Conservation (phyloP, 2,888 invertebrate species). For the Protonemura montana region DNA sequence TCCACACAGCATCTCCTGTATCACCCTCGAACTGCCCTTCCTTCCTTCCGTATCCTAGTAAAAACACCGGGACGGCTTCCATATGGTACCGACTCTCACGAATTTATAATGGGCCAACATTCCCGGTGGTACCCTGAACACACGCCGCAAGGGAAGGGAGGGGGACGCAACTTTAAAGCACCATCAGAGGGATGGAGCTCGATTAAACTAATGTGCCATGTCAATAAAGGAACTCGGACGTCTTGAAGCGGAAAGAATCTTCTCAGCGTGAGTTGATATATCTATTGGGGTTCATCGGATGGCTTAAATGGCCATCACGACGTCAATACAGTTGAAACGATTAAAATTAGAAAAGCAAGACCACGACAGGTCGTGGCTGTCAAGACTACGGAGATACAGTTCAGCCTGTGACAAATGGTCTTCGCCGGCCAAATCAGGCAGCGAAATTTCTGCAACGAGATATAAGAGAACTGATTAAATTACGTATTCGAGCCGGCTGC, state of each 20-base stretch:
- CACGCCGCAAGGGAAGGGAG: background rate
- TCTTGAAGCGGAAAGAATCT: background rate
- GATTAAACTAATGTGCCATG: background rate
- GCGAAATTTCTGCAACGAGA: background rate
- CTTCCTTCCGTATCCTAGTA: conserved; percentile 1
- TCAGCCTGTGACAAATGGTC: background rate
- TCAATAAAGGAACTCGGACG: background rate
- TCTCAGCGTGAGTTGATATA: background rate
- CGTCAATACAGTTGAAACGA: background rate
- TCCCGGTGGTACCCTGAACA: background rate
- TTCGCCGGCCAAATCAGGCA: background rate
- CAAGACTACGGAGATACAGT: background rate
- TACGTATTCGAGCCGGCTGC: conserved; percentile 7
- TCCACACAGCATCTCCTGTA: background rate
- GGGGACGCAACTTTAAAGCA: background rate
- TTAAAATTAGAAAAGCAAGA: conserved; percentile 12
- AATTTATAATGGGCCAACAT: conserved; percentile 18
- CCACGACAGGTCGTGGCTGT: background rate
- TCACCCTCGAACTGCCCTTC: background rate
- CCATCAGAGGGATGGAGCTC: background rate
- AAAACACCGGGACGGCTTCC: conserved; percentile 8
- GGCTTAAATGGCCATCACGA: background rate
- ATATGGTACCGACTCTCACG: conserved; percentile 31
- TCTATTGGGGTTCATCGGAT: background rate
- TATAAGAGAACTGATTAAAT: background rate